These are phyloP conservation scores for Phthorimaea operculella DNA, from an alignment of 1,140 invertebrate species.

Conservation along the genomic window DNA sequence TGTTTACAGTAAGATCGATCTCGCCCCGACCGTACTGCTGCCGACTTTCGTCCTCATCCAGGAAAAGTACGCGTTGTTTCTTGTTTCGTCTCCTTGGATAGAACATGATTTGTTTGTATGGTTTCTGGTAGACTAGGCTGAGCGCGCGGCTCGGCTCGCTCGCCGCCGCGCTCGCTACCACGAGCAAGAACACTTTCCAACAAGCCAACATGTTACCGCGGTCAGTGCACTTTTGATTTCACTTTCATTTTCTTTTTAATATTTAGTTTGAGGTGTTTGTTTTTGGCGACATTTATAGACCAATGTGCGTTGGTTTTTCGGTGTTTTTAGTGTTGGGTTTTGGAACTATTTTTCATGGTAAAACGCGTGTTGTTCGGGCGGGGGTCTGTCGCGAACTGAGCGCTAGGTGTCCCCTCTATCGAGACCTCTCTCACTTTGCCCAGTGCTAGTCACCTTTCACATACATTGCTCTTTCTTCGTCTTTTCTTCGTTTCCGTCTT, in stretches of 20 bases:
- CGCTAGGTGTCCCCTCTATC: conserved; percentile 15
- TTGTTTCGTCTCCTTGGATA: conserved; percentile 32
- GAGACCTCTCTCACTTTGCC: no score
- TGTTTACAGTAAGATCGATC: conserved; percentile 46
- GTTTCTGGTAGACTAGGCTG: conserved; percentile 43
- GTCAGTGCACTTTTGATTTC: conserved; percentile 51
- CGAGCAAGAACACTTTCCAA: conserved; percentile 61
- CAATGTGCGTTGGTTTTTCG: conserved; percentile 13
- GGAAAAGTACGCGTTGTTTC: conserved; percentile 40
- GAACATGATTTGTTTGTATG: conserved; percentile 47
- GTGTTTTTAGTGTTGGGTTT: neutral
- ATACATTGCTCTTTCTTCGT: no score
- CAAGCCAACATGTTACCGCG: conserved; percentile 56
- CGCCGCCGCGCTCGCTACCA: conserved; percentile 40
- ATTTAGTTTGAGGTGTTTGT: neutral
- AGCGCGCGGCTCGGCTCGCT: conserved; percentile 49
- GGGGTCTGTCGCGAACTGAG: conserved; percentile 30
- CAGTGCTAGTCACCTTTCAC: no score
- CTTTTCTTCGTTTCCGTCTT: no score
- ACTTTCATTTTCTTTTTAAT: conserved; percentile 52
- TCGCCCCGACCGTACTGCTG: conserved; percentile 43
- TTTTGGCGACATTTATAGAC: neutral
- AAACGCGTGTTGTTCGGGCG: conserved; percentile 22
- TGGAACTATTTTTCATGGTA: conserved; percentile 12
- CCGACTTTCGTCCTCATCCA: conserved; percentile 48